phyloP scores from a whole-genome alignment of 1,140 invertebrate genomes.

The Drosophila jambulina region DNA sequence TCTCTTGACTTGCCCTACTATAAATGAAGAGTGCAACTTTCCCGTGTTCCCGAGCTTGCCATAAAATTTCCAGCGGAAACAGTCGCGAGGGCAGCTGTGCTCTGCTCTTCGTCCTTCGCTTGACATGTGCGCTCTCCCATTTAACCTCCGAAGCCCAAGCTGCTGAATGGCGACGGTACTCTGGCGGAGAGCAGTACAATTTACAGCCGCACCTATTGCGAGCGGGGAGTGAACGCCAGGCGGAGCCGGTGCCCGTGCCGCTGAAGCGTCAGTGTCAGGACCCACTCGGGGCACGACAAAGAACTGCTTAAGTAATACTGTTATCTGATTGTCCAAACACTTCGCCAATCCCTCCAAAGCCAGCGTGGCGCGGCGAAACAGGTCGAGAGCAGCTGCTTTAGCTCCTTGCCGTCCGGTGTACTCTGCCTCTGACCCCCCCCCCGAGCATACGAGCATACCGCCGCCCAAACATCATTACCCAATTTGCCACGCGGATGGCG shows the following conservation, averaged over 20 bases:
- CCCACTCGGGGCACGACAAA: slow-evolving; percentile 2
- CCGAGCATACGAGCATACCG: neutral
- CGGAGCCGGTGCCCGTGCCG: slow-evolving; percentile 7
- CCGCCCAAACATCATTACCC: neutral
- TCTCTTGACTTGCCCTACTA: slow-evolving; percentile 54
- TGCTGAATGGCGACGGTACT: slow-evolving; percentile 70
- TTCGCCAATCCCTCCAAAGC: neutral
- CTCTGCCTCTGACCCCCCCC: neutral
- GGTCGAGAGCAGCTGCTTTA: neutral
- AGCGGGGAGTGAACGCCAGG: slow-evolving; percentile 51
- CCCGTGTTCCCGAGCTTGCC: slow-evolving; percentile 42
- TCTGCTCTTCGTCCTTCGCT: neutral
- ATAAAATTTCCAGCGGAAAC: slow-evolving; percentile 46
- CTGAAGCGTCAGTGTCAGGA: neutral
- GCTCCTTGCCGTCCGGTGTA: neutral
- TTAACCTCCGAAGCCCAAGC: slow-evolving; percentile 65
- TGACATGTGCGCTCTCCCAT: slow-evolving; percentile 25
- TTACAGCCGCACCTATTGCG: slow-evolving; percentile 38
- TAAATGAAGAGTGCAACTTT: slow-evolving; percentile 30
- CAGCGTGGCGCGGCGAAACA: neutral
- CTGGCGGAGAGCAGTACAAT: slow-evolving; percentile 29
- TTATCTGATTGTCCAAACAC: slow-evolving; percentile 19
- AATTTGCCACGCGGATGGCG: slow-evolving; percentile 35
- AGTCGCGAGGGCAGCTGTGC: slow-evolving; percentile 1
- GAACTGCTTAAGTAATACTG: slow-evolving; percentile 21